Percentiles rank a stretch among this genome's conserved stretches.
These are phyloP conservation scores for Brachyptera putata DNA, from an alignment of 2,888 invertebrate genomes.

Conservation along the genomic window DNA sequence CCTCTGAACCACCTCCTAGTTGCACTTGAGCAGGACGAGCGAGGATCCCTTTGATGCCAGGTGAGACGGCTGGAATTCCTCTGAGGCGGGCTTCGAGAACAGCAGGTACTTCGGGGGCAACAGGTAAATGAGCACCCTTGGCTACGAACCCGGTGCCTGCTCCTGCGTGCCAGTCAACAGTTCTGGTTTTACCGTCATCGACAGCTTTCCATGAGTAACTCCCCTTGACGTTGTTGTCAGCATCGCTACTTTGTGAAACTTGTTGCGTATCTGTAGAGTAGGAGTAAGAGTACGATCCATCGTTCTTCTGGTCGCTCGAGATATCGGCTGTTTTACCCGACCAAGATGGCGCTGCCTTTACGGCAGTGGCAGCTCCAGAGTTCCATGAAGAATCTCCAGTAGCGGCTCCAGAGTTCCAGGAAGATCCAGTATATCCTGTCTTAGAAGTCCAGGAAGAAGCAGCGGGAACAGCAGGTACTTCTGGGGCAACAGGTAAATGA, in stretches of 20 bases:
- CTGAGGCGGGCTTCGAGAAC: no score
- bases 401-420: no score
- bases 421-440: no score
- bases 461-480: slow-evolving; percentile 2
- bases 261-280: slow-evolving; percentile 40
- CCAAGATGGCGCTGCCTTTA: neutral
- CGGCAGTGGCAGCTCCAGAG: slow-evolving; percentile 6
- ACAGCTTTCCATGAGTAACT: slow-evolving; percentile 35
- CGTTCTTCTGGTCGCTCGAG: slow-evolving; percentile 16
- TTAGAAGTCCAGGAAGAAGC: no score
- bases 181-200: slow-evolving; percentile 34
- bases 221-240: slow-evolving; percentile 38
- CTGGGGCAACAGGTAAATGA: slow-evolving; percentile 35
- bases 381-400: neutral
- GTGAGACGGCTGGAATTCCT: no score
- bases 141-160: slow-evolving; percentile 35
- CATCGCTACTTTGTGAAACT: slow-evolving; percentile 42
- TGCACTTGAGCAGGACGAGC: no score
- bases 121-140: slow-evolving; percentile 36
- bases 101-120: slow-evolving; percentile 21
- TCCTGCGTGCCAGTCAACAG: slow-evolving; percentile 35
- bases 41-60: no score
- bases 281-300: slow-evolving; percentile 40
- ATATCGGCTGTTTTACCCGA: neutral
- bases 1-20: neutral